Evolutionary conservation across 2,797 vertebrate genomes (phyloP), one percentile per base, ranked within the genome.

Genomic region (Rhabdophis nuchalis): DNA sequence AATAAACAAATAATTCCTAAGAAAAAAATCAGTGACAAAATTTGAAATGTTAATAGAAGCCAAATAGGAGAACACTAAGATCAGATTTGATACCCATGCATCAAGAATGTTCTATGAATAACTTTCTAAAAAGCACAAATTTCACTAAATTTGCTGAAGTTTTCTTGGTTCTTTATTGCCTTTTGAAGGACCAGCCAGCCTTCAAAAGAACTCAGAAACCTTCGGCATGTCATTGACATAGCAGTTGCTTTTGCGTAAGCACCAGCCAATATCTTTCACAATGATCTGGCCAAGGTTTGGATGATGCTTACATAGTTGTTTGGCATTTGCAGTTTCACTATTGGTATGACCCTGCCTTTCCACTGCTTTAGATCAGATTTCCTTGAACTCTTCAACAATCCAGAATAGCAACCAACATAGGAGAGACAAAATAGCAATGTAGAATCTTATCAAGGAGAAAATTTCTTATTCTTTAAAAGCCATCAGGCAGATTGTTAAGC

Each of bases 41-140:
- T 57, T 86, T 61, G 29, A 16, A 94, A 64, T 10, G 87, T 36
- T 95, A 88, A 93, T 92, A 82, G 93, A 91, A 88, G 36, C 1
- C 52, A 85, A 85, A 36, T 72, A 41, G 29, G 6, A 90, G 27
- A 86, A 89, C 93, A 93, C 94, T 54, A 77, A 0, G n/a, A 18
- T 23, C 86, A 41, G 4, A 27, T 0, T 0, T 90, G 57, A 85
- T 57, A 90, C 18, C n/a, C 8, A 50, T 88, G 85, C 52, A 72
- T 54, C 64, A 93, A 87, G 64, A 53, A 41, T 7, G 2, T 0
- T 36, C 11, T 85, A 92, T 16, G 36, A 52, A 53, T 72, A 89
- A 85, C 2, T 72, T 20, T 72, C n/a, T 72, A 36, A 72, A 72
- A 72, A 72, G 72, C 20, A 46, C 36, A 82, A 5, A 82, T 82